Evolutionary conservation across 2,113 vertebrate genomes (phyloP), one percentile per base, ranked within the genome.

Genomic region (Lota lota): DNA sequence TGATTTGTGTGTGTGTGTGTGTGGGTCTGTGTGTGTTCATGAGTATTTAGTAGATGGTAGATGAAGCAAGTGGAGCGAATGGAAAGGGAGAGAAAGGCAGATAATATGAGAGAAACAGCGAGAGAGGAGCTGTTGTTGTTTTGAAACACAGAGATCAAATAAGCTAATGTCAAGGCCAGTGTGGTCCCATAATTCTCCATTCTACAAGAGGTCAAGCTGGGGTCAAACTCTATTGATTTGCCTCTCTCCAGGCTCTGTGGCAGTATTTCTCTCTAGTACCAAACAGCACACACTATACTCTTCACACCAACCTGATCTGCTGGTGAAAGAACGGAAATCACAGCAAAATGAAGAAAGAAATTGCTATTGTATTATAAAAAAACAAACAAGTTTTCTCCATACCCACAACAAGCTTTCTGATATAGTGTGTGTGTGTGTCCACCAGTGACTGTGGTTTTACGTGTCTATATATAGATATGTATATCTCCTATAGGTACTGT

Each of bases 151-250:
- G 63, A 80, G 73, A 86, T 87, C 78, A 86, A 88, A 88, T 81
- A 75, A 83, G 78, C 72, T 82, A 79, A 83, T 83, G 84, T 81
- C 81, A 83, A 89, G 85, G 85, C 87, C 82, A 80, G 73, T 50
- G 77, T 79, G 72, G 80, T 81, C 75, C 82, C 85, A 87, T 89
- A 89, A 88, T 76, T 88, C 89, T 78, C 84, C 82, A 69, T 86
- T 83, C 79, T 87, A 87, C 77, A n/a, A 85, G 84, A 77, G 87
- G 85, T 83, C 83, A 82, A 88, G 74, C 76, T 69, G 77, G 78
- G 84, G 87, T 91, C 85, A 88, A 87, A 73, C 81, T 88, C 74
- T 89, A 91, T 91, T 88, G 89, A 90, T 90, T 86, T 88, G 67
- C 69, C 70, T 87, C 21, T 61, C 21, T 69, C 74, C 72, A 68